These are phyloP conservation scores for Pollachius pollachius DNA, from an alignment of 2,113 vertebrate genomes.

Conservation along the genomic window DNA sequence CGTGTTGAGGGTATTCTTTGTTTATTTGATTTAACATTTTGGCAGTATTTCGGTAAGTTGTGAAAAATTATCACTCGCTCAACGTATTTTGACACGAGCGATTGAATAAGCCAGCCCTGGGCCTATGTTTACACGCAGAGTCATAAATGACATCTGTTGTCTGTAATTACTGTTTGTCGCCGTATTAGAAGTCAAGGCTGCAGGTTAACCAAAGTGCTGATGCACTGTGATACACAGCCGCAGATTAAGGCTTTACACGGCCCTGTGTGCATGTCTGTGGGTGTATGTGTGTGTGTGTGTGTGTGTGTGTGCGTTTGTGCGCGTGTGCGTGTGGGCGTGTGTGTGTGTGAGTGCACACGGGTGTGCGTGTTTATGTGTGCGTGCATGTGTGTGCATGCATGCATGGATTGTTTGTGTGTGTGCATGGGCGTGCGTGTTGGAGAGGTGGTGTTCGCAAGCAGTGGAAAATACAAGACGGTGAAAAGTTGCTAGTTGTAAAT, in stretches of 20 bases:
- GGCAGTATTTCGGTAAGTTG: too few relatives aligned
- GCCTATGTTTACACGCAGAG: conserved; percentile 42
- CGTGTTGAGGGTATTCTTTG: too few relatives aligned
- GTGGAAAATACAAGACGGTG: neutral
- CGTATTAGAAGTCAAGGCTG: conserved; percentile 38
- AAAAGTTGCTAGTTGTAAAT: conserved; percentile 13
- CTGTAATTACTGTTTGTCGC: conserved; percentile 64
- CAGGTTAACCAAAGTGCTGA: conserved; percentile 59
- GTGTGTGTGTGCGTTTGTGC: too few relatives aligned
- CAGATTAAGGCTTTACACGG: conserved; percentile 26
- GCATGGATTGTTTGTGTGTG: conserved; percentile 2
- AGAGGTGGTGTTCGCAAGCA: conserved; percentile 10
- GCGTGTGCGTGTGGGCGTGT: neutral
- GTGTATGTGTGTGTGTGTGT: too few relatives aligned
- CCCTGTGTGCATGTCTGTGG: too few relatives aligned
- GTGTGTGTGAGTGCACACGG: neutral
- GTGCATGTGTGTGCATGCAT: neutral
- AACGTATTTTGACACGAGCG: conserved; percentile 36
- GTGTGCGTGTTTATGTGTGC: neutral
- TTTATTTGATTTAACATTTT: too few relatives aligned
- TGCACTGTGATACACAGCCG: conserved; percentile 51
- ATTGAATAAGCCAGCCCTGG: conserved; percentile 53
- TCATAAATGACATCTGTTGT: conserved; percentile 43
- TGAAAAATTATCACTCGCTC: too few relatives aligned
- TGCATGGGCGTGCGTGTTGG: conserved; percentile 2